Evolutionary conservation across 2,888 invertebrate species (phyloP), one percentile per base, ranked within the genome.

Genomic region (Seira ritae): DNA sequence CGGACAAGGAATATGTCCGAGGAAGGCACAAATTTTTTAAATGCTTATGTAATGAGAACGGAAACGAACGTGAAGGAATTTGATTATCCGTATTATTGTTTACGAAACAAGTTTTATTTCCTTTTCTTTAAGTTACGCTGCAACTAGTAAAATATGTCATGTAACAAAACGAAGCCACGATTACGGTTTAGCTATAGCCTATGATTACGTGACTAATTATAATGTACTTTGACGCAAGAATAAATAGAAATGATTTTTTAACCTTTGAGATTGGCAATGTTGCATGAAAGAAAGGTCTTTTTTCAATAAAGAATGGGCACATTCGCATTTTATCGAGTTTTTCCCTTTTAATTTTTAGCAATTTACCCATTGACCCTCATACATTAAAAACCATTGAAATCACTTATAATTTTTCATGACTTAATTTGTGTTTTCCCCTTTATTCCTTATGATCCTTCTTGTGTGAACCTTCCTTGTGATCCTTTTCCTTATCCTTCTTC

Each of bases 401-500:
- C 31, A 31, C 31, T 31, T 31, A 4, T 31, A 4, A 80, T 68
- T 73, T 73, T 72, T 80, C 78, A 80, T 74, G 68, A 80, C 67
- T 79, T 73, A 23, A 62, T 37, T 79, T 20, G 3, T 72, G 10
- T 23, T 71, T 31, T 72, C 23, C n/a, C 37, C 65, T 22, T 23
- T 22, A 65, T 65, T 65, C 23, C 23, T 65, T 22, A 19, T 65
- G 65, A 23, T 79, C 79, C 37, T 79, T 79, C 24, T 79, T 79
- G 15, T 60, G 12, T 65, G 22, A 65, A 55, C 50, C 42, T 79
- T 73, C 31, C 60, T 72, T n/a, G n/a, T n/a, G n/a, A n/a, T 73
- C 73, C 46, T 84, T 80, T 67, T 67, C 65, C 74, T 78, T 82
- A 22, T 86, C 62, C 67, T 86, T 85, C 73, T 80, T 81, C 31